phyloP scores from a whole-genome alignment of 37 sponge, comb jelly and placozoan species.

The Crambe crambe region DNA sequence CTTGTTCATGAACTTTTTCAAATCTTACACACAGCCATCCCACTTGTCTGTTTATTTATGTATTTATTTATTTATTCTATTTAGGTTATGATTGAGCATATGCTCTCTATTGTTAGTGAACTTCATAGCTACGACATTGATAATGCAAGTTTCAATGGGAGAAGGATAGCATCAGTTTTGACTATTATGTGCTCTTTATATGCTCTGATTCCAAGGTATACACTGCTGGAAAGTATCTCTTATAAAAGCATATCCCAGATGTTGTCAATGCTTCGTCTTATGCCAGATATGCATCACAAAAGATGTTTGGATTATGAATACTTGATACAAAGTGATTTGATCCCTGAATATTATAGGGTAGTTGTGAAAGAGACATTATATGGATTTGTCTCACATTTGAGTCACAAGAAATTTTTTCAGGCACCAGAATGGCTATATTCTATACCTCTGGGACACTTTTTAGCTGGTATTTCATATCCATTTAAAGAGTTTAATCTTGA shows the following conservation, averaged over 20 bases:
- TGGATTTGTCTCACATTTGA: not conserved
- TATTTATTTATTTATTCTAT: too few relatives aligned
- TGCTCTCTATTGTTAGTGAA: not conserved
- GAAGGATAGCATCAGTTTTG: constrained; percentile 6
- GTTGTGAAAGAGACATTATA: not conserved
- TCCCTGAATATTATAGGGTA: not conserved
- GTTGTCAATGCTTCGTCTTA: not conserved
- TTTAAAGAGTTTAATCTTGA: not conserved
- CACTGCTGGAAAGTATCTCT: too few relatives aligned
- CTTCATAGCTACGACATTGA: not conserved
- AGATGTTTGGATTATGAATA: not conserved
- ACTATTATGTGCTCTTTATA: not conserved
- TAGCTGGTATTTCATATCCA: not conserved
- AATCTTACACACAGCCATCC: too few relatives aligned
- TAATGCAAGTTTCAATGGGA: not conserved
- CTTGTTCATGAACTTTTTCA: too few relatives aligned
- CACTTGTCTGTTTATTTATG: too few relatives aligned
- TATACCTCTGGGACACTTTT: not conserved
- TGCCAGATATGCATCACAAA: not conserved
- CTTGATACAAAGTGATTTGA: not conserved
- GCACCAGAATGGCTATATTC: not conserved
- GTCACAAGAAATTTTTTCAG: not conserved
- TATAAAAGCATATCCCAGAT: not conserved
- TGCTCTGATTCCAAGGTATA: not conserved
- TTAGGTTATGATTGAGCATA: not conserved